These are phyloP conservation scores for Sebastes dallii DNA, from an alignment of 2,797 vertebrate genomes.

Conservation along the genomic window DNA sequence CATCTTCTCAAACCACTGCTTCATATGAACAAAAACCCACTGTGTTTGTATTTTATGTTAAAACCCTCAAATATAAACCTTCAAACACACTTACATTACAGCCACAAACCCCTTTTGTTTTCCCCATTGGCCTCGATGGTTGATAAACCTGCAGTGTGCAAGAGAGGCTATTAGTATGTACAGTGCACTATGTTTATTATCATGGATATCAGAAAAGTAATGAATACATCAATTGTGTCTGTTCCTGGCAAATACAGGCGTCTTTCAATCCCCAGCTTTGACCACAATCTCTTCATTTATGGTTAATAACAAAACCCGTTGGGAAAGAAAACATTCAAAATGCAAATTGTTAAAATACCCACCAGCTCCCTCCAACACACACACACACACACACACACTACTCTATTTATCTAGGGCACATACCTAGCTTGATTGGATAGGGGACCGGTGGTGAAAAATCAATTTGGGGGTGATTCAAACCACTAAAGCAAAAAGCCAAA, in stretches of 20 bases:
- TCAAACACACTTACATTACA: constrained; percentile 34
- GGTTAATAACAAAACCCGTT: constrained; percentile 65
- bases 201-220: constrained; percentile 57
- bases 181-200: constrained; percentile 36
- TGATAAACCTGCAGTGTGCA: not conserved
- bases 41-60: constrained; percentile 13
- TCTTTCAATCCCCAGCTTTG: constrained; percentile 45
- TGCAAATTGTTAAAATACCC: constrained; percentile 73
- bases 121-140: not conserved
- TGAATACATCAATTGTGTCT: constrained; percentile 57
- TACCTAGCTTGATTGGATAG: constrained; percentile 61
- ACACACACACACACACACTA: not conserved
- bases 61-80: constrained; percentile 3
- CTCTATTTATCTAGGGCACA: constrained; percentile 40
- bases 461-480: constrained; percentile 60
- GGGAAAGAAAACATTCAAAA: constrained; percentile 79
- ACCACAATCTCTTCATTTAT: constrained; percentile 63
- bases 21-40: constrained; percentile 21
- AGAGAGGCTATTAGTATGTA: constrained; percentile 41
- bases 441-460: constrained; percentile 64
- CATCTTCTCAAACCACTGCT: constrained; percentile 30
- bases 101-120: constrained; percentile 1
- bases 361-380: not conserved
- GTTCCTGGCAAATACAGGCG: constrained; percentile 46
- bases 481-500: constrained; percentile 56